Evolutionary conservation across 2,888 invertebrate species (phyloP), one percentile per base, ranked within the genome.

Genomic region (Augochlorella aurata): DNA sequence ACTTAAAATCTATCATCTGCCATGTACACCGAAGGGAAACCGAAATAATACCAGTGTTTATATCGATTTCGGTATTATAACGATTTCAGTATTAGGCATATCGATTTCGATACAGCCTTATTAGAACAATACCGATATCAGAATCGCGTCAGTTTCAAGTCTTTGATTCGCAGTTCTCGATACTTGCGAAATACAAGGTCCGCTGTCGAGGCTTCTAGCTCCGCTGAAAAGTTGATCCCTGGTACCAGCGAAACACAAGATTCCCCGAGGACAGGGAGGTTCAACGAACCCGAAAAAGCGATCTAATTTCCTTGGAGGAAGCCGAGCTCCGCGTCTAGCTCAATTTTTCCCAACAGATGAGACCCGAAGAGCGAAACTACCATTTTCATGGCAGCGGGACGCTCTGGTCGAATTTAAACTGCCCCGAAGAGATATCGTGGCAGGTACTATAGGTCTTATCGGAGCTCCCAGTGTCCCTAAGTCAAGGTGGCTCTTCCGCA

Each of bases 251-350:
- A 38, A 66, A 45, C 18, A 58, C 45, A 16, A 47, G 21, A 45
- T 44, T 58, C 24, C 24, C 21, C 47, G 16, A 61, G 61, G 29
- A 61, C 29, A 24, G 18, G 10, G 24, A 18, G 24, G 44, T 52
- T 66, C 66, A 45, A 66, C 24, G 52, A 52, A 63, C 73, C 38
- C 45, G 24, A 38, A 65, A 50, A 24, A 44, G 10, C 44, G 52
- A 66, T 74, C 21, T 44, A 21, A 68, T 74, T 74, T 54, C 61
- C 54, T 67, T n/a, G 45, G n/a, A 47, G 29, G 72, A 72, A 72
- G 47, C n/a, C 24, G 21, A 2, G 58, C 49, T 47, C 63, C 38
- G 5, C 63, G 38, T 61, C 72, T 63, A 29, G 18, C 63, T 58
- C 24, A 14, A 5, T 38, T 38, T 50, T 29, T 38, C 18, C 63